Evolutionary conservation across 2,113 vertebrate genomes (phyloP).

Genomic region (Tinamus guttatus): DNA sequence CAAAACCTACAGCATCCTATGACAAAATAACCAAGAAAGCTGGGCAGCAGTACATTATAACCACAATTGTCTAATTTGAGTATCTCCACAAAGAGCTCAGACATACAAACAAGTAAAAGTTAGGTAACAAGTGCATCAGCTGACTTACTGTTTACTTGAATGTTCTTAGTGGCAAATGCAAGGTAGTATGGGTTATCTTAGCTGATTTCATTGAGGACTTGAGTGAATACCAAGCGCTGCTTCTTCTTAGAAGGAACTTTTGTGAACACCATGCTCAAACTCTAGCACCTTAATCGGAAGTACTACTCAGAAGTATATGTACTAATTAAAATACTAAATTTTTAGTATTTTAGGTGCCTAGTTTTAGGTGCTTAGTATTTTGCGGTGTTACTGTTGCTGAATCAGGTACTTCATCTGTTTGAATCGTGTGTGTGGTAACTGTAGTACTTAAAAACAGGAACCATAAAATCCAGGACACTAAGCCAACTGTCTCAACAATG

Average conservation of each 20-base stretch:
- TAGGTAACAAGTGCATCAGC: not conserved
- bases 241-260: not conserved
- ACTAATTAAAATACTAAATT: not conserved
- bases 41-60: not conserved
- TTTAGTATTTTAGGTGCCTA: not conserved
- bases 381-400: not conserved
- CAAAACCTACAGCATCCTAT: not conserved
- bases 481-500: accelerated
- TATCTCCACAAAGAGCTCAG: constrained; percentile 8
- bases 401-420: not conserved
- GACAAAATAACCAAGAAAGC: not conserved
- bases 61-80: not conserved
- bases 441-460: not conserved
- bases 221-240: not conserved
- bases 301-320: not conserved
- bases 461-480: not conserved
- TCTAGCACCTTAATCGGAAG: not conserved
- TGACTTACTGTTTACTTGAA: not conserved
- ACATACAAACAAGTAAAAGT: not conserved
- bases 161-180: not conserved
- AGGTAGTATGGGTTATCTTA: not conserved
- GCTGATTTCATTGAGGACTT: not conserved
- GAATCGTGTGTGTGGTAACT: not conserved
- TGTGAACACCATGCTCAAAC: not conserved
- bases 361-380: not conserved